Evolutionary conservation across 2,113 vertebrate genomes (phyloP).

Genomic region (Ptychochromis oligacanthus): DNA sequence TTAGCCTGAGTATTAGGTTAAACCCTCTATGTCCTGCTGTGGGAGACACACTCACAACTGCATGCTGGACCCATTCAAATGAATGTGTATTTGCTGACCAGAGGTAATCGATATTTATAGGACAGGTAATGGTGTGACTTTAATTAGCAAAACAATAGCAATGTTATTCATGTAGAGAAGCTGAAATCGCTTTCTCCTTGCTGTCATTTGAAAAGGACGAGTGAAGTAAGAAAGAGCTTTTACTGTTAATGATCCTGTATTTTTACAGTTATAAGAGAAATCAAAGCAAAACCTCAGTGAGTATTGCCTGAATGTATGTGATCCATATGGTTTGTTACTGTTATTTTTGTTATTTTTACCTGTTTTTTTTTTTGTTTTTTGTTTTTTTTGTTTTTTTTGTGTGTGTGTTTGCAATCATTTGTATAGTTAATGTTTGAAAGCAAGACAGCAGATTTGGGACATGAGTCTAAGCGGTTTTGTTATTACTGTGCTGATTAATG

Average conservation of each 20-base stretch:
- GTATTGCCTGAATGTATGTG: background rate
- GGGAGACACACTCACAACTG: slow-evolving; percentile 22
- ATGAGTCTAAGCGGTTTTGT: slow-evolving; percentile 69
- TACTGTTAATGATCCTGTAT: background rate
- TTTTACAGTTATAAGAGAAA: background rate
- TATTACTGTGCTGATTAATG: slow-evolving; percentile 75
- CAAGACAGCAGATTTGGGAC: slow-evolving; percentile 3
- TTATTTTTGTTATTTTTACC: background rate
- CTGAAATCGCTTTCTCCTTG: slow-evolving; percentile 25
- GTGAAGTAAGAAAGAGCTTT: background rate
- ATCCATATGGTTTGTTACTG: background rate
- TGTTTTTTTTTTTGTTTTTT: background rate
- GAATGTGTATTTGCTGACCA: slow-evolving; percentile 71
- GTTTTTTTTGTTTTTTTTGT: background rate
- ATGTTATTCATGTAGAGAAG: slow-evolving; percentile 54
- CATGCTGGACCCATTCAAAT: slow-evolving; percentile 25
- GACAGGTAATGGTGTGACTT: slow-evolving; percentile 65
- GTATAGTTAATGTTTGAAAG: background rate
- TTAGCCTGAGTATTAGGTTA: background rate
- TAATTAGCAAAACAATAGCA: slow-evolving; percentile 71
- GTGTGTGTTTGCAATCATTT: background rate
- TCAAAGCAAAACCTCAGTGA: background rate
- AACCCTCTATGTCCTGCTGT: slow-evolving; percentile 44
- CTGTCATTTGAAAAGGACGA: slow-evolving; percentile 3
- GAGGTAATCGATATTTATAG: slow-evolving; percentile 64